Evolutionary conservation across 2,113 vertebrate species (phyloP).

Genomic region (Falco punctatus): DNA sequence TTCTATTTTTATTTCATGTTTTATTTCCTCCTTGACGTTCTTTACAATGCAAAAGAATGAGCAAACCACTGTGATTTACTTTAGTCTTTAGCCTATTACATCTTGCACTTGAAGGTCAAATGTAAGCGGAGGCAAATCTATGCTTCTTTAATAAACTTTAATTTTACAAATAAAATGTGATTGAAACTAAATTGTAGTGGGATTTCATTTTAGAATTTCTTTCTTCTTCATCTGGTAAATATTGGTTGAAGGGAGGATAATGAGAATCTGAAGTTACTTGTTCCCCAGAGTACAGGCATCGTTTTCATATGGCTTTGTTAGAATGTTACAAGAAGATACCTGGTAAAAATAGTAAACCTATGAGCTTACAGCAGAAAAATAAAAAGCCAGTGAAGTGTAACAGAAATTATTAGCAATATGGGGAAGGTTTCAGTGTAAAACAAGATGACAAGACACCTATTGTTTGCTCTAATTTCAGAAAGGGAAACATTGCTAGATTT

Average conservation of each 20-base stretch:
- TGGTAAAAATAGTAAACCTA: neutral
- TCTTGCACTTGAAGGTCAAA: slow-evolving; percentile 64
- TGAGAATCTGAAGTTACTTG: slow-evolving; percentile 39
- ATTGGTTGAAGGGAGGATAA: neutral
- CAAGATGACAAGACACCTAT: neutral
- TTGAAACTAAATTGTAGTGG: slow-evolving; percentile 29
- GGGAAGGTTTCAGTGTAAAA: neutral
- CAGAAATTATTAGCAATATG: neutral
- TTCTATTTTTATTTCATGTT: neutral
- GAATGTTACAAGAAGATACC: neutral
- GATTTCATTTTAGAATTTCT: slow-evolving; percentile 11
- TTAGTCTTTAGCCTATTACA: slow-evolving; percentile 52
- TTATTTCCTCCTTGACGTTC: neutral
- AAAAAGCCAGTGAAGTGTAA: neutral
- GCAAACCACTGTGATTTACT: slow-evolving; percentile 1
- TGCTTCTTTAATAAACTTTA: slow-evolving; percentile 51
- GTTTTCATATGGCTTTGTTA: slow-evolving; percentile 29
- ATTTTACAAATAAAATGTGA: slow-evolving; percentile 36
- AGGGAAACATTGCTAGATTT: neutral
- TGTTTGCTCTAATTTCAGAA: neutral
- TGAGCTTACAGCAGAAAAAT: neutral
- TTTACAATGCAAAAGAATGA: neutral
- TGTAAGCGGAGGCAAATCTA: slow-evolving; percentile 46
- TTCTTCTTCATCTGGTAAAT: slow-evolving; percentile 39
- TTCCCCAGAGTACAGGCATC: neutral